These are phyloP conservation scores for Numenius phaeopus DNA, from an alignment of 2,797 vertebrate species.

Conservation along the genomic window DNA sequence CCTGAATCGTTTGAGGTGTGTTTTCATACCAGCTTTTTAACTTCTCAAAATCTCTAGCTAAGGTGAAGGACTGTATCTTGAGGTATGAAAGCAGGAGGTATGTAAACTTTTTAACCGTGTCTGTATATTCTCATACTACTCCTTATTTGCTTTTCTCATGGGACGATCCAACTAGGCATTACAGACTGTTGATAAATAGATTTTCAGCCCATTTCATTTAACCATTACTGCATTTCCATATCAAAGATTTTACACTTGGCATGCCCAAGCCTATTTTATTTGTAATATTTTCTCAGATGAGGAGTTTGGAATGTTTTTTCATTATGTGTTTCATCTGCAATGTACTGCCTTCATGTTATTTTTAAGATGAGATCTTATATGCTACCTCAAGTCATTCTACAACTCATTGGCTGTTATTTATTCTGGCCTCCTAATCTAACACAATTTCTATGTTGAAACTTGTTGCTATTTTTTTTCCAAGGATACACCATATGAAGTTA, in stretches of 20 bases:
- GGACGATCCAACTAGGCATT: slow-evolving; percentile 44
- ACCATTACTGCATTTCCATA: slow-evolving; percentile 71
- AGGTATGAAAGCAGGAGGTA: slow-evolving; percentile 26
- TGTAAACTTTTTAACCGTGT: slow-evolving; percentile 29
- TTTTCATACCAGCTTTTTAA: neutral
- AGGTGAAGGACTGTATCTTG: neutral
- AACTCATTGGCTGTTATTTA: slow-evolving; percentile 57
- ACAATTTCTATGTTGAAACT: slow-evolving; percentile 71
- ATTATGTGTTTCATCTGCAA: slow-evolving; percentile 56
- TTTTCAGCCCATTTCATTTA: slow-evolving; percentile 59
- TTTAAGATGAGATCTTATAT: slow-evolving; percentile 60
- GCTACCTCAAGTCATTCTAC: slow-evolving; percentile 54
- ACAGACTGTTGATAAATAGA: slow-evolving; percentile 63
- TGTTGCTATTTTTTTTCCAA: slow-evolving; percentile 72
- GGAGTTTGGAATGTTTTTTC: slow-evolving; percentile 57
- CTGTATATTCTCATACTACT: slow-evolving; percentile 36
- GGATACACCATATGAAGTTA: slow-evolving; percentile 66
- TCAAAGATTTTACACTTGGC: slow-evolving; percentile 64
- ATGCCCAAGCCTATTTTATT: slow-evolving; percentile 59
- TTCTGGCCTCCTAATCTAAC: slow-evolving; percentile 67
- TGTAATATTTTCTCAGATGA: slow-evolving; percentile 58
- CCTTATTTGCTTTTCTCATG: slow-evolving; percentile 73
- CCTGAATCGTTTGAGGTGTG: neutral
- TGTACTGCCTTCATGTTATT: slow-evolving; percentile 36
- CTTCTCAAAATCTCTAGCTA: neutral